Evolutionary conservation across 2,888 invertebrate species (phyloP).

Genomic region (Morpho helenor): DNA sequence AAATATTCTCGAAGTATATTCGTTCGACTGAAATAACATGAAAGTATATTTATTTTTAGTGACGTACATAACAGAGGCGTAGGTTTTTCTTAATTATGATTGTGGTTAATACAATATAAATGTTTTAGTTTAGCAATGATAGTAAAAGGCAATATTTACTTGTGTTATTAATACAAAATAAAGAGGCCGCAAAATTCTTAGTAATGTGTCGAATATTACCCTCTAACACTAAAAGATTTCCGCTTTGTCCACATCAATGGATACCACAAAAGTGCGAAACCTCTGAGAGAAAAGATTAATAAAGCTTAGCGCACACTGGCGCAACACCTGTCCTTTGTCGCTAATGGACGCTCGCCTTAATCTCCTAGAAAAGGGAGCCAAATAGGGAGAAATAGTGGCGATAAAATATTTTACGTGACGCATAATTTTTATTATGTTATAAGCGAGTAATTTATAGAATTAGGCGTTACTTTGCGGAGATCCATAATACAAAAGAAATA

Average conservation of each 20-base stretch:
- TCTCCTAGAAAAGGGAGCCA: conserved; percentile 30
- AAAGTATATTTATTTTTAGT: no score
- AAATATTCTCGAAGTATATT: no score
- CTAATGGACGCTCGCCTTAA: conserved; percentile 60
- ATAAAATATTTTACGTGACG: conserved; percentile 9
- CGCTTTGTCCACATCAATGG: conserved; percentile 58
- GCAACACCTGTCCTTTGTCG: conserved; percentile 75
- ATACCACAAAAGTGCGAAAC: conserved; percentile 68
- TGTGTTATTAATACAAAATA: neutral
- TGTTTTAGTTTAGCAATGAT: no score
- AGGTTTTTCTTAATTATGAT: no score
- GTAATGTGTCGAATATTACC: neutral
- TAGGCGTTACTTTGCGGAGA: no score
- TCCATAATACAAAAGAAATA: no score
- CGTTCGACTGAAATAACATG: no score
- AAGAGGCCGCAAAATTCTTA: neutral
- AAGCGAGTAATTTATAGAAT: no score
- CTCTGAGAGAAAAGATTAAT: conserved; percentile 73
- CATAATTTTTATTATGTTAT: neutral
- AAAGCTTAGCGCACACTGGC: conserved; percentile 69
- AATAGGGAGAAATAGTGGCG: conserved; percentile 27
- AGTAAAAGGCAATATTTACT: no score
- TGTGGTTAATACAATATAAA: no score
- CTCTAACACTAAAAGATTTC: conserved; percentile 15
- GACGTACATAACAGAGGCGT: no score